These are phyloP conservation scores for Hemicentrotus pulcherrimus DNA, from an alignment of 35 echinoderm and acorn worm species.

Conservation along the genomic window DNA sequence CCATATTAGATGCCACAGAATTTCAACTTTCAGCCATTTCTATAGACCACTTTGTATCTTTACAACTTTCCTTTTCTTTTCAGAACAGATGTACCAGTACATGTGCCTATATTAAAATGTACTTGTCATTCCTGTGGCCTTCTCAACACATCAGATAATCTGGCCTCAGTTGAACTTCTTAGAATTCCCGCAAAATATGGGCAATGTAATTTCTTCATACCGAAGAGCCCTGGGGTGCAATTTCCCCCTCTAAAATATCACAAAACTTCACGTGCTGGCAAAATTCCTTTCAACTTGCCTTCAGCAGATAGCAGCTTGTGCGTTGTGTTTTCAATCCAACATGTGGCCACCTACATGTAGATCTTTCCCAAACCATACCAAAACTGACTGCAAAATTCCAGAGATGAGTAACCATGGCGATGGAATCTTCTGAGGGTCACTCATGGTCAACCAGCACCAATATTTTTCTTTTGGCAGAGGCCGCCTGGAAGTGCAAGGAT, in stretches of 20 bases:
- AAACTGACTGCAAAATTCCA: neutral
- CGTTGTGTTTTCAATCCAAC: neutral
- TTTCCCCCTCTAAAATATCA: neutral
- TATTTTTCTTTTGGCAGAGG: conserved; percentile 18
- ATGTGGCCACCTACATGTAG: neutral
- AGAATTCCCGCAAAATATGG: neutral
- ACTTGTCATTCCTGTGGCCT: neutral
- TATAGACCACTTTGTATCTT: no score
- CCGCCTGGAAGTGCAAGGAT: neutral
- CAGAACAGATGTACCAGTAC: no score
- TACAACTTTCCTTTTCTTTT: no score
- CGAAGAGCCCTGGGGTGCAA: neutral
- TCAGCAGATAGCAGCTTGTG: neutral
- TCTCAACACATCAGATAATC: neutral
- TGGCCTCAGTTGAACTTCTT: neutral
- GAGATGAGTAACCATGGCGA: neutral
- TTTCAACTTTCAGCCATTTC: no score
- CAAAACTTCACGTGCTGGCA: neutral
- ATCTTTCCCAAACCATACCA: neutral
- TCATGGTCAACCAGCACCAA: neutral
- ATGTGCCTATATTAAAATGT: neutral
- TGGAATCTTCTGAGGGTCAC: neutral
- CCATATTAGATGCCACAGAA: neutral
- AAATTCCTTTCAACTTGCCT: neutral
- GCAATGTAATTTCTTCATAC: neutral